Percentiles rank a stretch among this genome's conserved stretches.
phyloP scores from a whole-genome alignment of 1,140 invertebrate genomes.

The Proctacanthus coquilletti region DNA sequence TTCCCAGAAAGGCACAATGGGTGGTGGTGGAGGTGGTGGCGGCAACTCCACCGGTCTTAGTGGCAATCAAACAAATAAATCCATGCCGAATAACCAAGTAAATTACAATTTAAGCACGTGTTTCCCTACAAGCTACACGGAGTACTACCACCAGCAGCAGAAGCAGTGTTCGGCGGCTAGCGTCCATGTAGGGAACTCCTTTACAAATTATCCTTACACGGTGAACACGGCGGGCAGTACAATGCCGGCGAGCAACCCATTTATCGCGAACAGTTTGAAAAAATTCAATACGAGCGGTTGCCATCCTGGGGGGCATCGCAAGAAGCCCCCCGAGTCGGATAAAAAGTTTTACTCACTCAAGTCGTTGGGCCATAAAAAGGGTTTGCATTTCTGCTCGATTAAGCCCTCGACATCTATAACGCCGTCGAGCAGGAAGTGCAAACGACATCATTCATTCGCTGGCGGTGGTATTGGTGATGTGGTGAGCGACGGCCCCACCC shows the following conservation, averaged over 20 bases:
- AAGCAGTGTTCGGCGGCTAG: no score
- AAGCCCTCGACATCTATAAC: slow-evolving; percentile 3
- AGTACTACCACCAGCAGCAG: slow-evolving; percentile 20
- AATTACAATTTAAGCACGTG: slow-evolving; percentile 20
- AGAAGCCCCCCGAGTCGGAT: slow-evolving; percentile 7
- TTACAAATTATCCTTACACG: slow-evolving; percentile 17
- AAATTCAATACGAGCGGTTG: slow-evolving; percentile 17
- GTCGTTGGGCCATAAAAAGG: slow-evolving; percentile 10
- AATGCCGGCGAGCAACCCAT: background rate
- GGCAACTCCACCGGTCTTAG: background rate
- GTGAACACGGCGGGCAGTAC: background rate
- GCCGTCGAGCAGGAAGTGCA: slow-evolving; percentile 13
- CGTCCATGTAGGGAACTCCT: slow-evolving; percentile 14
- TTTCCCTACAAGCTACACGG: slow-evolving; percentile 21
- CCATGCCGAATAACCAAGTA: slow-evolving; percentile 9
- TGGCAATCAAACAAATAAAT: background rate
- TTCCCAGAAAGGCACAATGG: no score
- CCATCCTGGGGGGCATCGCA: background rate
- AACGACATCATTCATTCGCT: slow-evolving; percentile 24
- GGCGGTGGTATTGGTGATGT: slow-evolving; percentile 22
- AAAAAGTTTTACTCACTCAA: slow-evolving; percentile 28
- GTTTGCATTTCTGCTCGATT: slow-evolving; percentile 3
- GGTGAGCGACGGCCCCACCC: background rate
- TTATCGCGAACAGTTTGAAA: slow-evolving; percentile 12
- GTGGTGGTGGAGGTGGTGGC: slow-evolving; percentile 3